A percentile compares a stretch with the other conserved stretches of the same genome.
phyloP scores from a whole-genome alignment of 2,113 vertebrate species.

The Pelodiscus sinensis region DNA sequence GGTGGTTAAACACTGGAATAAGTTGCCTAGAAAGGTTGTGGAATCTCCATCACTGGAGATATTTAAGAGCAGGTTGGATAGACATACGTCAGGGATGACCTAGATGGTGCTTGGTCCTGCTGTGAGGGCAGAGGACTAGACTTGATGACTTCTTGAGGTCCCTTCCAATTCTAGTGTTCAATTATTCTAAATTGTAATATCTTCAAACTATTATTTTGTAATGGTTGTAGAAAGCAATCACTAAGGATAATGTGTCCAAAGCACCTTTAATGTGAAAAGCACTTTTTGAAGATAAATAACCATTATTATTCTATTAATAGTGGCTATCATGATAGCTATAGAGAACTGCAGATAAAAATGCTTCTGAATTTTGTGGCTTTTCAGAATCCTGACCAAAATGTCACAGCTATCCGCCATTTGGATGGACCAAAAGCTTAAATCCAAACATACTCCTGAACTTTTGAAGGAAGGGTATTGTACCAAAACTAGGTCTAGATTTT shows the following conservation, averaged over 20 bases:
- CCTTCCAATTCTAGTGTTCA: no score
- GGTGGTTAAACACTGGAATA: background rate
- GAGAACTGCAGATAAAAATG: background rate
- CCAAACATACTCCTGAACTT: background rate
- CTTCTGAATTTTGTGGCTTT: background rate
- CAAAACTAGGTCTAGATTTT: background rate
- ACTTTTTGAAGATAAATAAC: background rate
- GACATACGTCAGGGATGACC: no score
- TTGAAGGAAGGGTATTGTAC: background rate
- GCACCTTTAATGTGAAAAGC: background rate
- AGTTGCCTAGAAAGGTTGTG: no score
- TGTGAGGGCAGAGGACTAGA: no score
- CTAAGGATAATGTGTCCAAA: background rate
- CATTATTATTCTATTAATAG: background rate
- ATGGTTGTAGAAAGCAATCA: background rate
- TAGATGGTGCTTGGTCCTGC: no score
- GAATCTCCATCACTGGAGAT: no score
- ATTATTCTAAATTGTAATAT: background rate
- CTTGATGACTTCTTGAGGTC: no score
- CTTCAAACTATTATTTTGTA: background rate
- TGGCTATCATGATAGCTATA: background rate
- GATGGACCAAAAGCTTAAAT: accelerated
- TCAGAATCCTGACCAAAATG: background rate
- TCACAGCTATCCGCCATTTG: background rate
- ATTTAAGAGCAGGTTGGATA: no score